phyloP scores from a whole-genome alignment of 2,888 invertebrate species.

The Orgyia antiqua region DNA sequence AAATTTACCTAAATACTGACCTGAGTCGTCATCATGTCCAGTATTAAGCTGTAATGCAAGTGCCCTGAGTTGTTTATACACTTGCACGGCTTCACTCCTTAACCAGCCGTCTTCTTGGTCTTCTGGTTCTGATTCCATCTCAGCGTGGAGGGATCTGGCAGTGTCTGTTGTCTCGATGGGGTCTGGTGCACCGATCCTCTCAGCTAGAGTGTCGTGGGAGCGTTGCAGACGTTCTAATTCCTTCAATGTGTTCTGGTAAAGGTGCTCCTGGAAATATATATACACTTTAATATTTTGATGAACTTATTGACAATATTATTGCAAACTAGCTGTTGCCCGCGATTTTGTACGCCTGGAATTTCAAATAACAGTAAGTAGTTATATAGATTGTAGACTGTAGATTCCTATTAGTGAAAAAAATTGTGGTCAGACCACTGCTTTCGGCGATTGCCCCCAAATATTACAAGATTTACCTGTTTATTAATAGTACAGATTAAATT shows the following conservation, averaged over 20 bases:
- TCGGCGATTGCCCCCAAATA: too few relatives aligned
- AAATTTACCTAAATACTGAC: conserved; percentile 37
- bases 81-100: conserved; percentile 82
- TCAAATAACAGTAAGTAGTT: too few relatives aligned
- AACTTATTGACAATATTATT: too few relatives aligned
- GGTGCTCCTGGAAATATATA: conserved; percentile 59
- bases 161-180: conserved; percentile 59
- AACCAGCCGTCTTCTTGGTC: conserved; percentile 78
- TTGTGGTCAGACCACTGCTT: too few relatives aligned
- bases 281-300: too few relatives aligned
- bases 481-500: too few relatives aligned
- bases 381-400: too few relatives aligned
- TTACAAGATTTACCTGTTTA: too few relatives aligned
- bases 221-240: conserved; percentile 85
- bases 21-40: conserved; percentile 86
- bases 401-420: too few relatives aligned
- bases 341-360: too few relatives aligned
- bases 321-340: too few relatives aligned
- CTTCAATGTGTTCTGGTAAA: conserved; percentile 75
- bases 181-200: conserved; percentile 81
- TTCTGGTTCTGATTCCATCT: conserved; percentile 90
- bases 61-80: conserved; percentile 85
- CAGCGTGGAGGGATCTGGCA: conserved; percentile 88
- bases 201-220: conserved; percentile 84
- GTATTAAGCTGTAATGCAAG: conserved; percentile 86